Evolutionary conservation across 2,113 vertebrate genomes (phyloP), one percentile per base, ranked within the genome.

Genomic region (Colaptes auratus): DNA sequence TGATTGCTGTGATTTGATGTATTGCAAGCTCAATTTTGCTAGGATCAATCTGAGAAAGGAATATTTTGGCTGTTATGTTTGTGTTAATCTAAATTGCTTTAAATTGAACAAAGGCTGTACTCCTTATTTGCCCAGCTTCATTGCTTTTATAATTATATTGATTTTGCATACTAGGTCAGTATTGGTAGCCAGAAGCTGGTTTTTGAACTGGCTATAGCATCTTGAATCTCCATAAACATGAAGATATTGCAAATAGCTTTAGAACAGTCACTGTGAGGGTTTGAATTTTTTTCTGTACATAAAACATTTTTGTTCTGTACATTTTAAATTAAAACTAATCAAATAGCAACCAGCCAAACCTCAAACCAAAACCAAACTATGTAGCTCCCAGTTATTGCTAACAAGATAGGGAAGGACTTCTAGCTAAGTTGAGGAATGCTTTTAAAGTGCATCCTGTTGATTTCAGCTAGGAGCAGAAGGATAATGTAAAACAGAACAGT

Each of bases 121-220:
- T 92, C 73, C 61, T 88, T 88, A 50, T 76, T 92, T 90, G 82
- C 61, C 92, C 58, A 77, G 36, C 58, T 87, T 94, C 86, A 94
- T 88, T 88, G 82, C 35, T 88, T 95, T 94, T 85, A 69, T 89
- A 93, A 91, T 70, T 90, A 15, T 75, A 95, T 95, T 91, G 91
- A 55, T 91, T 96, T 96, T 88, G 88, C 58, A 36, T 86, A 59
- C 72, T 74, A 77, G 84, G 84, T 86, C 55, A 76, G 86, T 82
- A 73, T 35, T 82, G 48, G 64, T 91, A 93, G 82, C 82, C 75
- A 92, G 79, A 84, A 92, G 92, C 75, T 87, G 74, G 70, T 75
- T 87, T 93, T 86, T 83, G 69, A 93, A 86, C 60, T 73, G 77
- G 8, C 83, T 92, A 0, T 93, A 69, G 59, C 91, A 91, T 94